Conservation (phyloP, 2,888 invertebrate species). For the Apamea monoglypha region DNA sequence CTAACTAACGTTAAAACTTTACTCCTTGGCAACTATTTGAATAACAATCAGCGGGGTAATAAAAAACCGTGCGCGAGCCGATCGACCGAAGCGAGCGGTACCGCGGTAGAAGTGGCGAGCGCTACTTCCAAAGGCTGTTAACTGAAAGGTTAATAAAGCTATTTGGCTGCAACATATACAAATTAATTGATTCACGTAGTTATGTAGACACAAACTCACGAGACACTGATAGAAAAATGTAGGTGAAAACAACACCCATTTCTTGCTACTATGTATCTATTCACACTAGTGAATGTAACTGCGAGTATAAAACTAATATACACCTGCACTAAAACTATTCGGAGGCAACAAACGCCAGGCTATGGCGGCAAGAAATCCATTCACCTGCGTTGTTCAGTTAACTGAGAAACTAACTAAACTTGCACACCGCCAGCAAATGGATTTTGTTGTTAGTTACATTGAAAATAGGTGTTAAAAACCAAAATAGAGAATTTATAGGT, state of each 20-base stretch:
- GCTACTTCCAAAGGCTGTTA: not conserved
- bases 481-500: not conserved
- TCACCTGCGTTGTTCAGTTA: slow-evolving; percentile 64
- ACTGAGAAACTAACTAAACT: slow-evolving; percentile 64
- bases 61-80: too few species aligned
- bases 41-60: not conserved
- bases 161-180: not conserved
- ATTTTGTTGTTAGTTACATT: slow-evolving; percentile 36
- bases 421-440: slow-evolving; percentile 36
- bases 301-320: slow-evolving; percentile 48
- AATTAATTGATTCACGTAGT: not conserved
- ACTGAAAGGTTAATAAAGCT: not conserved
- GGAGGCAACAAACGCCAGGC: slow-evolving; percentile 40
- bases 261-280: slow-evolving; percentile 3
- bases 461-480: slow-evolving; percentile 29
- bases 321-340: slow-evolving; percentile 40
- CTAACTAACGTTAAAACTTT: too few species aligned
- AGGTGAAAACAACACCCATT: slow-evolving; percentile 1
- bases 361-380: slow-evolving; percentile 57
- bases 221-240: not conserved
- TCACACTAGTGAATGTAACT: slow-evolving; percentile 1
- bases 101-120: not conserved
- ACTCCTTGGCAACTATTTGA: not conserved
- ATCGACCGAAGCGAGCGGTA: not conserved
- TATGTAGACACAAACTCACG: not conserved